A percentile compares a stretch with the other conserved stretches of the same genome.
Evolutionary conservation across 2,113 vertebrate genomes (phyloP).

Genomic region (Illadopsis cleaveri): DNA sequence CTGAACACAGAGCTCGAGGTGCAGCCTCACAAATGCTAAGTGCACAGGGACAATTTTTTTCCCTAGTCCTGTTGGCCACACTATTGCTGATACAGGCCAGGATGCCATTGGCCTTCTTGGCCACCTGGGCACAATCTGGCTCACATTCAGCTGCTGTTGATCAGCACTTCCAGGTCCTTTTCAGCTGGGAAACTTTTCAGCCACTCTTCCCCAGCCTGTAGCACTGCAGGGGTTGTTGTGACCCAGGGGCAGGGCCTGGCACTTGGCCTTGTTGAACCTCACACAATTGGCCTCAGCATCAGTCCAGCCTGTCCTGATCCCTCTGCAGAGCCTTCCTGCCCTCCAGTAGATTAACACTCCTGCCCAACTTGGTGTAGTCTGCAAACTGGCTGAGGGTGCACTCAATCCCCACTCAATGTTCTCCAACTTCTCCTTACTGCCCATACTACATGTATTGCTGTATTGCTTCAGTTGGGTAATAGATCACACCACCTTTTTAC

Average conservation of each 20-base stretch:
- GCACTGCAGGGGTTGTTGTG: not conserved
- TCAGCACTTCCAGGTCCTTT: not conserved
- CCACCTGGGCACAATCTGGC: not conserved
- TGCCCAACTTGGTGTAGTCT: fast-evolving
- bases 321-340: not conserved
- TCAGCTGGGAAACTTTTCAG: not conserved
- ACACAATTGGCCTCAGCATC: fast-evolving
- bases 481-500: not conserved
- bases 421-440: not conserved
- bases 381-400: not conserved
- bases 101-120: not conserved
- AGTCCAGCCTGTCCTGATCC: not conserved
- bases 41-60: not conserved
- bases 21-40: not conserved
- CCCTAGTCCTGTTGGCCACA: no score
- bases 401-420: not conserved
- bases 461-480: not conserved
- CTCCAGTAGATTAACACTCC: not conserved
- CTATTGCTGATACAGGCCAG: not conserved
- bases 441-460: not conserved
- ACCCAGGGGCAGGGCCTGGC: not conserved
- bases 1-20: fast-evolving
- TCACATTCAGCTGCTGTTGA: not conserved
- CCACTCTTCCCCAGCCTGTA: not conserved
- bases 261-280: not conserved